Evolutionary conservation across 2,113 vertebrate species (phyloP).

Genomic region (Mirza zaza): DNA sequence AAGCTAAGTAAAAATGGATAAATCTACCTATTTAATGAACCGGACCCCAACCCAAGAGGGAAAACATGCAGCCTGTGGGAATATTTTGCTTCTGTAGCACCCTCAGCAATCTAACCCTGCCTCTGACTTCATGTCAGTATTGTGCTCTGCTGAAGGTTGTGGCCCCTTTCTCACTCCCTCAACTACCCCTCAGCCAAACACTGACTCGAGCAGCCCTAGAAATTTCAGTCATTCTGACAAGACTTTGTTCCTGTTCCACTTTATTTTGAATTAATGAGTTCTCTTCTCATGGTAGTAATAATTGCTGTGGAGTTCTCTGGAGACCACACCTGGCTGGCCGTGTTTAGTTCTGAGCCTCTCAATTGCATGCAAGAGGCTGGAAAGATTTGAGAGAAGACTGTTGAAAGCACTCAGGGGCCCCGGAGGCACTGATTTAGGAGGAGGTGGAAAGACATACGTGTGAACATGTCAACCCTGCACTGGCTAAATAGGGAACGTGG

Average conservation of each 20-base stretch:
- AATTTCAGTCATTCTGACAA: constrained; percentile 20
- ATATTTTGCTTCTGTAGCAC: neutral
- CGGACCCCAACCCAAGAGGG: neutral
- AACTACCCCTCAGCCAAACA: neutral
- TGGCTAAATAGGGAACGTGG: neutral
- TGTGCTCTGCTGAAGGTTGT: neutral
- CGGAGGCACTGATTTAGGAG: constrained; percentile 31
- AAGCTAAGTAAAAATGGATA: neutral
- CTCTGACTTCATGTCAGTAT: fast-evolving
- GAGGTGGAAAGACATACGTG: neutral
- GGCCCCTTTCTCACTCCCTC: too few species aligned
- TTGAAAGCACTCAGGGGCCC: constrained; percentile 30
- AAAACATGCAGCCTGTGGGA: neutral
- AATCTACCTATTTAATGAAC: neutral
- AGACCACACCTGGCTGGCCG: neutral
- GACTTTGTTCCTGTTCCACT: constrained; percentile 25
- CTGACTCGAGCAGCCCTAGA: neutral
- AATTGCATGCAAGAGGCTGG: neutral
- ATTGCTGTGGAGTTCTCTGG: neutral
- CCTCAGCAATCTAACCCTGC: neutral
- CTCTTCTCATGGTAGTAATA: neutral
- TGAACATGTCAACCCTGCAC: neutral
- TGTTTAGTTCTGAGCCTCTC: constrained; percentile 9
- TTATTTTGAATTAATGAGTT: constrained; percentile 58
- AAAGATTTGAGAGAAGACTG: constrained; percentile 14